phyloP scores from a whole-genome alignment of 35 echinoderm and acorn worm species.

The Ptychodera flava region DNA sequence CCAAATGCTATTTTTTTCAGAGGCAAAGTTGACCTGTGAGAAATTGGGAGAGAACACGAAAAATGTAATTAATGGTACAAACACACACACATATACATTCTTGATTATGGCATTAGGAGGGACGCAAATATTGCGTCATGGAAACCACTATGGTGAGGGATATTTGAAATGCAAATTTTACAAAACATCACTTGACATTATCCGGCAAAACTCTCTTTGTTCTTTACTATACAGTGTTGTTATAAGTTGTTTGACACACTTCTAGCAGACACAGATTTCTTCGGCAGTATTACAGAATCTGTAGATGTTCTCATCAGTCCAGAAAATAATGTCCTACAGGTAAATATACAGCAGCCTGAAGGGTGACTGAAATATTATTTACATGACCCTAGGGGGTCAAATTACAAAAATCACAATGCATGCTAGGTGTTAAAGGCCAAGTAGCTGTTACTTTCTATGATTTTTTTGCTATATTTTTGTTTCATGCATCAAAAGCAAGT shows the following conservation, averaged over 20 bases:
- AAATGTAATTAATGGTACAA: too few species aligned
- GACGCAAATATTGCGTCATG: too few species aligned
- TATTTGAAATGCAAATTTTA: too few species aligned
- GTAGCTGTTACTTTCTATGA: not conserved
- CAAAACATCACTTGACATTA: too few species aligned
- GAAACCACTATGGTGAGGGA: too few species aligned
- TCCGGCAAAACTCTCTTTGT: too few species aligned
- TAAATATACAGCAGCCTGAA: conserved; percentile 2
- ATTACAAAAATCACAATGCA: not conserved
- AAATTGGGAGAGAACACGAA: too few species aligned
- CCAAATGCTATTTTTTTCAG: too few species aligned
- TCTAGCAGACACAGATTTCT: conserved; percentile 34
- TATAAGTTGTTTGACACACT: conserved; percentile 61
- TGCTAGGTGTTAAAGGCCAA: not conserved
- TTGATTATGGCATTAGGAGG: too few species aligned
- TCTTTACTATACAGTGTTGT: conserved; percentile 45
- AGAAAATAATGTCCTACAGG: conserved; percentile 59
- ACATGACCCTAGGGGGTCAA: not conserved
- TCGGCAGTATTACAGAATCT: conserved; percentile 53
- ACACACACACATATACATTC: too few species aligned
- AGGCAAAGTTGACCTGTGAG: too few species aligned
- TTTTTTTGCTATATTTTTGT: not conserved
- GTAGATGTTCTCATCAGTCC: conserved; percentile 63
- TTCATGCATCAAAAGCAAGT: not conserved
- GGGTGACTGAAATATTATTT: not conserved